Conservation (phyloP, 2,113 vertebrate genomes). For the Channa argus region DNA sequence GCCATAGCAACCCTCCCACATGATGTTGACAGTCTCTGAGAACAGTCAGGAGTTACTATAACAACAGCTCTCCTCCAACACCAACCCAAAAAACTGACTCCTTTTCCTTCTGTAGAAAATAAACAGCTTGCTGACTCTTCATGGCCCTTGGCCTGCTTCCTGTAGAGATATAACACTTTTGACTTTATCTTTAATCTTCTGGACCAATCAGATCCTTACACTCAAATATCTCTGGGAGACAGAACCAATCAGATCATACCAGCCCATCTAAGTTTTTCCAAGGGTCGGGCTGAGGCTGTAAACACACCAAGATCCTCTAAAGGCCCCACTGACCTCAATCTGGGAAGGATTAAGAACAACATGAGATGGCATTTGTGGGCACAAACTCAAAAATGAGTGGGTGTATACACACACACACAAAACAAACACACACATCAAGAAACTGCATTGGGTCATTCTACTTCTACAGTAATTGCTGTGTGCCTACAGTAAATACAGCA, state of each 20-base stretch:
- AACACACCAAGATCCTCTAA: constrained; percentile 59
- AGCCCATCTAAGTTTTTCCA: constrained; percentile 41
- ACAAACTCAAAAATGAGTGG: constrained; percentile 1
- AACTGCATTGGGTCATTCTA: constrained; percentile 3
- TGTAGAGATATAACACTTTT: constrained; percentile 17
- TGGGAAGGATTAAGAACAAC: constrained; percentile 70
- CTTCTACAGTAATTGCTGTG: background rate
- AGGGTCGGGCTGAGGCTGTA: constrained; percentile 52
- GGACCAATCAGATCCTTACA: constrained; percentile 37
- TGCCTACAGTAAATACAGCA: background rate
- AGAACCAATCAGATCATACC: constrained; percentile 38
- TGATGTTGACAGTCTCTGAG: constrained; percentile 49
- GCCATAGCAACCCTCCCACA: constrained; percentile 75
- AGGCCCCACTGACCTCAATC: constrained; percentile 73
- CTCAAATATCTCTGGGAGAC: background rate
- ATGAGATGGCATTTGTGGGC: constrained; percentile 51
- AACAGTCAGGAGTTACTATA: constrained; percentile 67
- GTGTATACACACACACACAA: constrained; percentile 7
- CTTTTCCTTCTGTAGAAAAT: background rate
- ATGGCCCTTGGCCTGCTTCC: background rate
- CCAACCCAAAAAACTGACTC: constrained; percentile 8
- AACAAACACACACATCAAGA: constrained; percentile 1
- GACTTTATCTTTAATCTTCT: background rate
- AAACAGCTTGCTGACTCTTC: constrained; percentile 4
- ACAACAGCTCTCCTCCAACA: constrained; percentile 42